Evolutionary conservation across 2,888 invertebrate species (phyloP), one percentile per base, ranked within the genome.

Genomic region (Deilephila elpenor): DNA sequence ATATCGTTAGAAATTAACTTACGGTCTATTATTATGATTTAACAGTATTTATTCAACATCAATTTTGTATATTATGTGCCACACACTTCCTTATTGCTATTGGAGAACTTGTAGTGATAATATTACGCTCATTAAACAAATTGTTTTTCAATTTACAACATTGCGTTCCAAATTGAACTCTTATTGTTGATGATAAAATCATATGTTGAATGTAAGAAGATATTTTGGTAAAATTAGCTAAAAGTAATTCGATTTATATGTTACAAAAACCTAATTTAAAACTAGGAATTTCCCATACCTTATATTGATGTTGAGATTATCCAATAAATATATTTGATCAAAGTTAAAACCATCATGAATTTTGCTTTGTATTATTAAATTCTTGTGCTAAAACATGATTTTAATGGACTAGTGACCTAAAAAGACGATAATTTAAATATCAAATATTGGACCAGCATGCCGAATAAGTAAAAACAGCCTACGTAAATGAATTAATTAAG

Each of bases 41-140:
- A 20, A 37, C 59, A 59, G 60, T 61, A 59, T 59, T 32, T 3
- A 71, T 59, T 71, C 25, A 60, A 71, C 34, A 60, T 71, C 37
- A 60, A 61, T 44, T 71, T 44, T 51, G 25, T 60, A 61, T 71
- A 71, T 71, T 71, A 59, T 59, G 14, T 25, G 59, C 17, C 19
- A 59, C 14, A 1, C 7, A 59, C 60, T 61, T 71, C 51, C 53
- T 53, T 51, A n/a, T 25, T 62, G 6, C 37, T 44, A 20, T 64
- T 44, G 20, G 51, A 25, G 51, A 25, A 67, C 51, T 25, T 44
- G 6, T 51, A 3, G 64, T 6, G 37, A 64, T 67, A 25, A 44
- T 51, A 67, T 25, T 25, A 60, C 60, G 60, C 6, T 51, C 25
- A 51, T 51, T 51, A 51, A 44, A 64, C 37, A 44, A 64, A 51